Evolutionary conservation across 2,113 vertebrate species (phyloP).

Genomic region (Hippocampus comes): DNA sequence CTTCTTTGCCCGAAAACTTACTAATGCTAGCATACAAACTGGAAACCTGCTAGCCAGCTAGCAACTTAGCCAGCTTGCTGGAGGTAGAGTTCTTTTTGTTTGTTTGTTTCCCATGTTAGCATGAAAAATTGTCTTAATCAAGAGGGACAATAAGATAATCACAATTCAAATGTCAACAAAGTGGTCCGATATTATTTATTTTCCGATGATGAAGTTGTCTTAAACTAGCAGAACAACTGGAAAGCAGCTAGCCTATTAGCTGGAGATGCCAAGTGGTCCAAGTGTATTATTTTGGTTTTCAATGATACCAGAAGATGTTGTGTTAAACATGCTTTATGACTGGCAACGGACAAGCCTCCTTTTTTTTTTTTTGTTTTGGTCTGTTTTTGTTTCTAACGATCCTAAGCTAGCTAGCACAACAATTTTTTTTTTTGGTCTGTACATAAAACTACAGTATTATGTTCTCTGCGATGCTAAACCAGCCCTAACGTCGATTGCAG

Average conservation of each 20-base stretch:
- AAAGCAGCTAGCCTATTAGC: not conserved
- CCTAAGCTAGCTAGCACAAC: not conserved
- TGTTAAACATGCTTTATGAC: too few relatives aligned
- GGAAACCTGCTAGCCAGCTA: not conserved
- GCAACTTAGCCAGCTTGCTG: not conserved
- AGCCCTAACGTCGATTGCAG: not conserved
- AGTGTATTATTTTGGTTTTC: not conserved
- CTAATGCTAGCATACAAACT: not conserved
- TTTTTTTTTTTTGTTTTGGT: not conserved
- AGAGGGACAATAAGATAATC: too few relatives aligned
- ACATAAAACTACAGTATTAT: not conserved
- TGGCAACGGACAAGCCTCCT: not conserved
- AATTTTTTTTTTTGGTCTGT: not conserved
- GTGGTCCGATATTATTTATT: too few relatives aligned
- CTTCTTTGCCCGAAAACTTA: slow-evolving; percentile 1
- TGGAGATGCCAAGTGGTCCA: not conserved
- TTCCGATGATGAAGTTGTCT: not conserved
- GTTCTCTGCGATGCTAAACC: not conserved
- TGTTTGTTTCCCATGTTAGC: too few relatives aligned
- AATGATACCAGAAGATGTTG: not conserved
- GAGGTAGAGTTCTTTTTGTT: too few relatives aligned
- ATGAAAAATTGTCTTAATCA: too few relatives aligned
- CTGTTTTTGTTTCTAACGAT: not conserved
- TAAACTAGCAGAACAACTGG: not conserved
- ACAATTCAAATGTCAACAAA: too few relatives aligned